Evolutionary conservation across 2,888 invertebrate species (phyloP).

Genomic region (Brachycybe producta): DNA sequence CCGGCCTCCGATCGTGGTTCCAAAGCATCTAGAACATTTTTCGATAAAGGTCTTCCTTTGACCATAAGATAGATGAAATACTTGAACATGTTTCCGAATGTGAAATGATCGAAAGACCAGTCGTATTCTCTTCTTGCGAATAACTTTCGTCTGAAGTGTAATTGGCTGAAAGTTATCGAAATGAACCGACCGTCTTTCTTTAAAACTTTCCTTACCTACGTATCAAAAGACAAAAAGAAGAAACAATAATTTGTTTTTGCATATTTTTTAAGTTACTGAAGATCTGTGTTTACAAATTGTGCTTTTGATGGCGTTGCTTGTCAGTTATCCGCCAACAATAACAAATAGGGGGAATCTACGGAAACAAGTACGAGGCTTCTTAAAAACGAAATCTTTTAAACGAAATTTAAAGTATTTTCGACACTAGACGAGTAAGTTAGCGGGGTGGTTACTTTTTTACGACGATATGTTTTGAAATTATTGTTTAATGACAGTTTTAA

Average conservation of each 20-base stretch:
- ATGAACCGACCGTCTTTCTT: constrained; percentile 30
- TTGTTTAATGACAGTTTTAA: no score
- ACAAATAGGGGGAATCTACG: no score
- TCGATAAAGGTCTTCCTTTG: constrained; percentile 28
- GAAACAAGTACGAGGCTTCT: no score
- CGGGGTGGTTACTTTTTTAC: no score
- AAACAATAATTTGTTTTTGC: constrained; percentile 22
- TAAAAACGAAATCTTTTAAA: no score
- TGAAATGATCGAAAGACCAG: constrained; percentile 25
- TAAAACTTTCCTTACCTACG: constrained; percentile 26
- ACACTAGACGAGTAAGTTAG: no score
- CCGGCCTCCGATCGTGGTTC: neutral
- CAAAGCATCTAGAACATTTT: neutral
- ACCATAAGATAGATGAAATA: constrained; percentile 28
- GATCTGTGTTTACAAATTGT: constrained; percentile 21
- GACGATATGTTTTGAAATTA: no score
- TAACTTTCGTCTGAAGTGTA: constrained; percentile 35
- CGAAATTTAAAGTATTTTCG: no score
- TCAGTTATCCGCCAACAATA: no score
- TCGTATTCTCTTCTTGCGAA: constrained; percentile 25
- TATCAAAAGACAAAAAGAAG: constrained; percentile 21
- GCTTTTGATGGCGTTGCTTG: neutral
- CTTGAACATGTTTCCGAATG: constrained; percentile 28
- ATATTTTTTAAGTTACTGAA: constrained; percentile 21
- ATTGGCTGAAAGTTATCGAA: constrained; percentile 37